Evolutionary conservation across 37 sponge, comb jelly and placozoan species (phyloP), one percentile per base, ranked within the genome.

Genomic region (Lycopodina hypogea): DNA sequence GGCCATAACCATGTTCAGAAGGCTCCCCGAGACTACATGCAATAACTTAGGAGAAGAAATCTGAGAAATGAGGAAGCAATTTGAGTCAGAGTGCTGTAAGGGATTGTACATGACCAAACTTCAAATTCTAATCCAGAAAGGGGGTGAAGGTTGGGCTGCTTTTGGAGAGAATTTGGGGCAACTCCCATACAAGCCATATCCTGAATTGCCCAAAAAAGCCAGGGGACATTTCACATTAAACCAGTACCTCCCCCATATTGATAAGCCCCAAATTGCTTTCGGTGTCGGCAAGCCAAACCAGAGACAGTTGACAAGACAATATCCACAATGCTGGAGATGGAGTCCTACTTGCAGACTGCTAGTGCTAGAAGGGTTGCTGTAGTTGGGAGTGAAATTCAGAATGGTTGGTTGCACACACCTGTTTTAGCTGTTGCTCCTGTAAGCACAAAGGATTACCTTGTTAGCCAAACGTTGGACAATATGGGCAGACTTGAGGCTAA

Each of bases 281-380:
- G 26, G 58, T 28, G 81, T 87, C 53, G 53, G 69, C 82, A 87
- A 80, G 66, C 29, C 53, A 42, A 42, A 35, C 87, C 87, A 4
- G 74, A 45, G 33, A 78, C 62, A n/a, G n/a, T n/a, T n/a, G n/a
- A n/a, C n/a, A n/a, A n/a, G n/a, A n/a, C n/a, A n/a, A n/a, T n/a
- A n/a, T 4, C n/a, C 82, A 1, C 73, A 0, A 88, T 83, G 6
- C 33, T 82, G 7, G 88, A 88, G 35, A 71, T 82, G 78, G 83
- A 82, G 68, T 62, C 77, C 41, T 77, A 77, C 45, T 32, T 77
- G 37, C 69, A 62, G n/a, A n/a, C n/a, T n/a, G n/a, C n/a, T n/a
- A n/a, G n/a, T n/a, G n/a, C n/a, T n/a, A n/a, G n/a, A n/a, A 62
- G 64, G 65, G 9, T 26, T 63, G 65, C 23, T 23, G 9, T 11